Evolutionary conservation across 2,888 invertebrate species (phyloP).

Genomic region (Anthrax anthrax): DNA sequence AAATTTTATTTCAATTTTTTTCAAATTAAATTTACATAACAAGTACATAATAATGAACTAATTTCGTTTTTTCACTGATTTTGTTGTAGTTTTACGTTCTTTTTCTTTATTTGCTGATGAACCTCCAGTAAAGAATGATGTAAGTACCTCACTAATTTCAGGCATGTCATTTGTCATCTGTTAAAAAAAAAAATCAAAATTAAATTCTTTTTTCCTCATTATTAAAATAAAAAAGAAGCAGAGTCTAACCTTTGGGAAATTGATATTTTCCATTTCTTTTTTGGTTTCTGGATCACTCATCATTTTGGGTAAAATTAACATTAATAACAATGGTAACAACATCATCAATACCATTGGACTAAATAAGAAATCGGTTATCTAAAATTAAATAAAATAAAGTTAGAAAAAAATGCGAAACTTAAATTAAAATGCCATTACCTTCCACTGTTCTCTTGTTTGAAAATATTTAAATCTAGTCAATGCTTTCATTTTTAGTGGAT

Average conservation of each 20-base stretch:
- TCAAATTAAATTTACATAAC: too few species aligned
- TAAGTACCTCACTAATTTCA: conserved; percentile 91
- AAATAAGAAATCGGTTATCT: conserved; percentile 83
- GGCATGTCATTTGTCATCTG: conserved; percentile 76
- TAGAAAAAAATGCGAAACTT: not conserved
- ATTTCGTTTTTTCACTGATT: conserved; percentile 32
- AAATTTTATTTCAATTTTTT: too few species aligned
- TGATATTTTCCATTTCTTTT: conserved; percentile 84
- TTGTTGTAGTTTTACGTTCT: conserved; percentile 27
- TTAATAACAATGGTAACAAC: conserved; percentile 78
- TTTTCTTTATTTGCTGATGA: conserved; percentile 32
- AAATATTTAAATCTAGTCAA: conserved; percentile 73
- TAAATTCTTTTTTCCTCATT: too few species aligned
- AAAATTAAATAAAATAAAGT: not conserved
- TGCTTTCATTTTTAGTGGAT: conserved; percentile 82
- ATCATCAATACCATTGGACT: conserved; percentile 98
- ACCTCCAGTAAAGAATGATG: conserved; percentile 65
- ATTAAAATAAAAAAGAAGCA: not conserved
- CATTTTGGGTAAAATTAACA: conserved; percentile 89
- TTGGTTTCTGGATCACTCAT: conserved; percentile 97
- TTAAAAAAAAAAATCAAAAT: too few species aligned
- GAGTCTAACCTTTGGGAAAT: conserved; percentile 33
- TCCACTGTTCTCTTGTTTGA: conserved; percentile 90
- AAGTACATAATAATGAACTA: too few species aligned
- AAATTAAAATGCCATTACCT: too few species aligned